Conservation (phyloP, 1,140 invertebrate species). For the Zeugodacus cucurbitae region DNA sequence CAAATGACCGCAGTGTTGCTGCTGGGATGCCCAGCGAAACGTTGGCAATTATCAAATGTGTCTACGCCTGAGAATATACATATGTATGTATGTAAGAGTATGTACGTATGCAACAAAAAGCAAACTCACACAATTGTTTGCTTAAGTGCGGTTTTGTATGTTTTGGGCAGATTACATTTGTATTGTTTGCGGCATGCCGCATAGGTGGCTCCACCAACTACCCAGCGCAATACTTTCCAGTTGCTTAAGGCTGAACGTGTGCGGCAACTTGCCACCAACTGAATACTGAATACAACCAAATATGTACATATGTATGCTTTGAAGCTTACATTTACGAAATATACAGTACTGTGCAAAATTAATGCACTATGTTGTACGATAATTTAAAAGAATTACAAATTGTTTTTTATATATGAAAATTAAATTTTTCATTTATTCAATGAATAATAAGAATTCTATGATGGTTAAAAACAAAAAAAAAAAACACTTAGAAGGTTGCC, state of each 20-base stretch:
- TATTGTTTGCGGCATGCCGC: not conserved
- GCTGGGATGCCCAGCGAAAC: not conserved
- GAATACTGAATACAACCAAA: not conserved
- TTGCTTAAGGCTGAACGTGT: not conserved
- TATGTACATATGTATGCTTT: too few species aligned
- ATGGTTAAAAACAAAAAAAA: too few species aligned
- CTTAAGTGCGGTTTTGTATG: not conserved
- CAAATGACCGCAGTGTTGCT: not conserved
- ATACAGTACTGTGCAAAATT: too few species aligned
- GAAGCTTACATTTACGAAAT: too few species aligned
- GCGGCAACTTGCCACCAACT: not conserved
- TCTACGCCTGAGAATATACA: not conserved
- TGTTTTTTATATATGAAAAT: too few species aligned
- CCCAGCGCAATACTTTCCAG: not conserved
- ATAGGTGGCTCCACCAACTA: not conserved
- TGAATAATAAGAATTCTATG: too few species aligned
- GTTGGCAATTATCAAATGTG: not conserved
- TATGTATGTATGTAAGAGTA: not conserved
- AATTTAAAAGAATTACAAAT: too few species aligned
- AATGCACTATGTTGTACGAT: too few species aligned
- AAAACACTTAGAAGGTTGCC: too few species aligned
- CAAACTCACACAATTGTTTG: not conserved
- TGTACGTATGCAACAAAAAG: not conserved
- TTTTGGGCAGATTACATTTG: not conserved
- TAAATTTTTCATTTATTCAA: too few species aligned